Evolutionary conservation across 2,797 vertebrate genomes (phyloP).

Genomic region (Diplodus sargus): DNA sequence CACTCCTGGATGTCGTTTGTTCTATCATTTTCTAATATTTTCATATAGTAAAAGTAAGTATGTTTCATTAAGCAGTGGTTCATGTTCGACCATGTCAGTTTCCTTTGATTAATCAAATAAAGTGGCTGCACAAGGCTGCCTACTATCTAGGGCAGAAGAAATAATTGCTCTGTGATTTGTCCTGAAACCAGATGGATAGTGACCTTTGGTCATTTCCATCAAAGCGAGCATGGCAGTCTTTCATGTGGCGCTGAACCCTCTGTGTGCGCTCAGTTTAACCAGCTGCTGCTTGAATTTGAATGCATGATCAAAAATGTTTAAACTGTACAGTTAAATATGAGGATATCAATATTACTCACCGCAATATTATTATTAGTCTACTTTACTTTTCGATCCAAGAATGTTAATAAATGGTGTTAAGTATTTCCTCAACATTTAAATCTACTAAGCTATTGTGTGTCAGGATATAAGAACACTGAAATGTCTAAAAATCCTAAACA

Average conservation of each 20-base stretch:
- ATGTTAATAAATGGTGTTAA: neutral
- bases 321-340: neutral
- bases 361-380: neutral
- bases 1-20: neutral
- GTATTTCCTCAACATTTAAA: neutral
- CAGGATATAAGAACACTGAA: neutral
- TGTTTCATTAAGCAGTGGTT: neutral
- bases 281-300: neutral
- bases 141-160: neutral
- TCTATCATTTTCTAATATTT: neutral
- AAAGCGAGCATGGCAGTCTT: conserved; percentile 14
- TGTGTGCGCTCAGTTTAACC: neutral
- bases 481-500: neutral
- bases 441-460: neutral
- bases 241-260: conserved; percentile 3
- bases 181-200: conserved; percentile 18
- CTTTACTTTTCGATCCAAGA: too few species aligned
- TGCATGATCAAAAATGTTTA: neutral
- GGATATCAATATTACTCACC: neutral
- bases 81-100: neutral
- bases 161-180: conserved; percentile 9
- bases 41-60: neutral
- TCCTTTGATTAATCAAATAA: neutral
- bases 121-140: neutral
- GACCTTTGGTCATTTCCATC: conserved; percentile 19